Conservation (phyloP, 2,113 vertebrate genomes). For the Rafetus swinhoei region DNA sequence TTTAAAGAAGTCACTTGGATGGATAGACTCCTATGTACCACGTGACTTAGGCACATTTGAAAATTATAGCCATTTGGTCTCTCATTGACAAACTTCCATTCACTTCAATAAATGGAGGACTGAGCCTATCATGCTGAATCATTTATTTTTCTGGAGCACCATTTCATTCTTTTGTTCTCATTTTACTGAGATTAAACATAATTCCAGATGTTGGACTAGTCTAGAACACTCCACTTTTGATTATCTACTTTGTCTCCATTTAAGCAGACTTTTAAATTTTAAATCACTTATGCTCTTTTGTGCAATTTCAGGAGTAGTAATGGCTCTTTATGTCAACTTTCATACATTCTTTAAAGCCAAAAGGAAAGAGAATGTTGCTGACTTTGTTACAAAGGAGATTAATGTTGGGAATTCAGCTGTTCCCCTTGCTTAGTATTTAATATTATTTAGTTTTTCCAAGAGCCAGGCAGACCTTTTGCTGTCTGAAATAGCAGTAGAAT, state of each 20-base stretch:
- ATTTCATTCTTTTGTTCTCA: background rate
- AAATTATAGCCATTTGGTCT: background rate
- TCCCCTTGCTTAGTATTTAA: background rate
- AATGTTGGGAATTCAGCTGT: background rate
- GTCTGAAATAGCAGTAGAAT: background rate
- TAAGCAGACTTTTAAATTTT: background rate
- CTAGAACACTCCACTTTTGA: background rate
- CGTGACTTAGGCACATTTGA: background rate
- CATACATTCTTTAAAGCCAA: background rate
- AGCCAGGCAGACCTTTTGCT: background rate
- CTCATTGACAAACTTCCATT: background rate
- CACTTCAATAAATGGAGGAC: fast-evolving
- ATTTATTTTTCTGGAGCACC: background rate
- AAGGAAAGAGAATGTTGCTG: background rate
- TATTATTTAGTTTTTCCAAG: background rate
- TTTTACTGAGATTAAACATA: background rate
- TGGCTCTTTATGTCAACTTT: background rate
- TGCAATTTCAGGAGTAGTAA: background rate
- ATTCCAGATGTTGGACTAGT: background rate
- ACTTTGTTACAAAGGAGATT: background rate
- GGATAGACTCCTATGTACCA: background rate
- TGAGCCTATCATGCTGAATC: background rate
- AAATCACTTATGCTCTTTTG: background rate
- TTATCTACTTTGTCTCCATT: background rate
- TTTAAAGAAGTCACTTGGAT: background rate